These are phyloP conservation scores for Limnothrissa miodon DNA, from an alignment of 2,113 vertebrate species.

Conservation along the genomic window DNA sequence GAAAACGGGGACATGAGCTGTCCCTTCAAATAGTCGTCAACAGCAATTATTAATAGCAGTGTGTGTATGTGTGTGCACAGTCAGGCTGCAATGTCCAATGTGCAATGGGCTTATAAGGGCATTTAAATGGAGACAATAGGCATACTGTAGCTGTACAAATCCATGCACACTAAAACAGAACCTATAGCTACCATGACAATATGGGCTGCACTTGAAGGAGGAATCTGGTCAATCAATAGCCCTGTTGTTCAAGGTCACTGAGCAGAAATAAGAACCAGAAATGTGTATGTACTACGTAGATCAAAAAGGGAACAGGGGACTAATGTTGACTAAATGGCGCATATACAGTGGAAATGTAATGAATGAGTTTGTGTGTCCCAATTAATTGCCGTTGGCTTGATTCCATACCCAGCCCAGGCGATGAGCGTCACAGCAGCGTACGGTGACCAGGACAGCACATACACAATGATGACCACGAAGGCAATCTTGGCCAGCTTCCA, in stretches of 20 bases:
- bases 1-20: not conserved
- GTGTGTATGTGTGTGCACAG: not conserved
- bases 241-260: too few relatives aligned
- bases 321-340: too few relatives aligned
- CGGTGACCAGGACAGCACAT: constrained; percentile 90
- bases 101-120: not conserved
- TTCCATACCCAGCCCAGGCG: constrained; percentile 85
- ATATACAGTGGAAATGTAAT: too few relatives aligned
- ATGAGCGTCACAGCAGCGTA: constrained; percentile 87
- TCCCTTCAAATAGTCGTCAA: not conserved
- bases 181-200: not conserved
- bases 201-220: not conserved
- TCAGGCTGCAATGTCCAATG: not conserved
- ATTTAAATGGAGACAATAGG: not conserved
- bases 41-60: not conserved
- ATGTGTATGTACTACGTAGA: too few relatives aligned
- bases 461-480: constrained; percentile 87
- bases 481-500: constrained; percentile 94
- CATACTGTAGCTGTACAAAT: not conserved
- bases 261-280: too few relatives aligned
- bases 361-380: too few relatives aligned
- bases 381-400: too few relatives aligned
- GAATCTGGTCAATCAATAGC: too few relatives aligned
- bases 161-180: not conserved
- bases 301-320: too few relatives aligned